Evolutionary conservation across 2,113 vertebrate genomes (phyloP), one percentile per base, ranked within the genome.

Genomic region (Hemichromis elongatus): DNA sequence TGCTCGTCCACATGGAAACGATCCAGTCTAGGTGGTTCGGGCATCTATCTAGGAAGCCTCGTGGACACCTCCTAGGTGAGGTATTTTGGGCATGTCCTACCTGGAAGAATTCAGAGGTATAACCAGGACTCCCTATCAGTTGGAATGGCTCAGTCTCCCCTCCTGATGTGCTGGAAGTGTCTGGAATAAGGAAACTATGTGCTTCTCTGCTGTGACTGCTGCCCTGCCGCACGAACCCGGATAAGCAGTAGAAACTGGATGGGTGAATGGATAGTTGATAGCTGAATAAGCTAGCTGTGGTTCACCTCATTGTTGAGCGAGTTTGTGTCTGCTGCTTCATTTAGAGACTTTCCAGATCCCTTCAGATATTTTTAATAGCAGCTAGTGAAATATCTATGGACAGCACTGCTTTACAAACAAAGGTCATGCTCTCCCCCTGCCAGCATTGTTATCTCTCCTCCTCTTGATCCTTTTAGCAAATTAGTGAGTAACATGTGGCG

Each of bases 51-150:
- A 66, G 35, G 61, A 66, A 21, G 12, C 35, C 2, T 40, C 61
- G 2, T 2, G 61, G 35, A 14, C 40, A 12, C n/a, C 0, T 37
- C 35, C 35, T 40, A 66, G 40, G 35, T 66, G 35, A 21, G 61
- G n/a, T 66, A 40, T 14, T 66, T 66, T 40, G 0, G n/a, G 0
- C 0, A 14, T 66, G 61, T 40, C n/a, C 0, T 66, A 66, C 35
- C 61, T 40, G 35, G n/a, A 66, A 7, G 21, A 40, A 40, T 40
- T 35, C 35, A 0, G 1, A 24, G n/a, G 40, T 40, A 66, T 11
- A 66, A 40, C n/a, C 21, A 66, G n/a, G 61, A 66, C 61, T 66
- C 14, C 35, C 61, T 63, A 37, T 66, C 7, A 5, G 11, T 21
- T 35, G 21, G 61, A 19, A 21, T 66, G 61, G 35, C 35, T 66